Conservation (phyloP, 1,140 invertebrate genomes). For the Cepaea nemoralis region DNA sequence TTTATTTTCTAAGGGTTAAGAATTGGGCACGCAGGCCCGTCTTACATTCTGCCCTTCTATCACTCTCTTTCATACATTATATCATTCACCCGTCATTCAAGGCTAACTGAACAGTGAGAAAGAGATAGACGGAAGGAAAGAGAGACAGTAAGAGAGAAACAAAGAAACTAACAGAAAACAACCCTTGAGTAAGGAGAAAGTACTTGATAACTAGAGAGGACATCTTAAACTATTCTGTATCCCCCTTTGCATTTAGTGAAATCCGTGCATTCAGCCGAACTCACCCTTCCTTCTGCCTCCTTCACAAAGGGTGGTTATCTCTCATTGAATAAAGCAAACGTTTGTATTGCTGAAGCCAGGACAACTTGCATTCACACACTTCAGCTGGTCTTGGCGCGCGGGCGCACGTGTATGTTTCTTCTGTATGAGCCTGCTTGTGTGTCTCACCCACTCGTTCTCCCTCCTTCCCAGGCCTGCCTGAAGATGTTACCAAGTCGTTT, state of each 20-base stretch:
- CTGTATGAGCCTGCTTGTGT: background rate
- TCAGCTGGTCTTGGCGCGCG: background rate
- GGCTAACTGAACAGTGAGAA: too few relatives aligned
- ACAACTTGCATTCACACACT: background rate
- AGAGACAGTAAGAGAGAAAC: too few relatives aligned
- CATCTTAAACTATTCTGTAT: too few relatives aligned
- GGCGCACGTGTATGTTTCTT: background rate
- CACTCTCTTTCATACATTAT: too few relatives aligned
- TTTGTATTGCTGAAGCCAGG: background rate
- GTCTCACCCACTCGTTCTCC: background rate
- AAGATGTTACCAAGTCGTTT: background rate
- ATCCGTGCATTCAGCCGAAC: background rate
- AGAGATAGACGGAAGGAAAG: too few relatives aligned
- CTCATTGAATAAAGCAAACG: background rate
- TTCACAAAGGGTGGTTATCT: background rate
- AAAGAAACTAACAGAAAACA: too few relatives aligned
- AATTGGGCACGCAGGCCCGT: too few relatives aligned
- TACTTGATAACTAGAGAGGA: too few relatives aligned
- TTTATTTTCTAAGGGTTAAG: too few relatives aligned
- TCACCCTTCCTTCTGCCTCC: background rate
- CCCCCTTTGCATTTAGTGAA: background rate
- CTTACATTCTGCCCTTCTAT: too few relatives aligned
- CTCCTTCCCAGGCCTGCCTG: background rate
- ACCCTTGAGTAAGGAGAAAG: too few relatives aligned
- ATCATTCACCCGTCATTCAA: too few relatives aligned